A percentile compares a stretch with the other conserved stretches of the same genome.
phyloP scores from a whole-genome alignment of 2,888 invertebrate species.

The Apamea monoglypha region DNA sequence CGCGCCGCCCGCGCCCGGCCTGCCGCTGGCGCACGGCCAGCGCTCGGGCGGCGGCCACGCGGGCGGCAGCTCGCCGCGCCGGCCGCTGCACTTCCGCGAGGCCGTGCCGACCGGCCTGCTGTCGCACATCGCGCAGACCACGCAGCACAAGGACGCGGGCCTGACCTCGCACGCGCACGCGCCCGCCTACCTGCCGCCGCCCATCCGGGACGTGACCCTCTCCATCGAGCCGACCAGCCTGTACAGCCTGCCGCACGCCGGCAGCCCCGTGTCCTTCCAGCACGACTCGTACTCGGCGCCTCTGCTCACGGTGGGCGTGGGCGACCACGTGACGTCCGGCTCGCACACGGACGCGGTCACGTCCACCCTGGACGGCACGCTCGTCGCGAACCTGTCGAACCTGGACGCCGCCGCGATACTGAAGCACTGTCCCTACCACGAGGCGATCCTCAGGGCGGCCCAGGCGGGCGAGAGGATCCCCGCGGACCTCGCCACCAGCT shows the following conservation, averaged over 20 bases:
- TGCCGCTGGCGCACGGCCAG: conserved; percentile 85
- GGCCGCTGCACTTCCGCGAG: conserved; percentile 93
- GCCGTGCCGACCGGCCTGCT: conserved; percentile 93
- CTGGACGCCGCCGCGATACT: conserved; percentile 87
- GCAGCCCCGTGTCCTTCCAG: conserved; percentile 87
- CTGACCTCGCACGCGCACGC: conserved; percentile 86
- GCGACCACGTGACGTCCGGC: conserved; percentile 88
- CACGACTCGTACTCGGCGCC: conserved; percentile 89
- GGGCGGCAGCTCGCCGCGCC: conserved; percentile 86
- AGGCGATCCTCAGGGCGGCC: conserved; percentile 87
- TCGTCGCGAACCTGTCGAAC: conserved; percentile 82
- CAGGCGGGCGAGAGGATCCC: conserved; percentile 85
- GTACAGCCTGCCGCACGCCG: conserved; percentile 88
- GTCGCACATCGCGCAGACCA: conserved; percentile 91
- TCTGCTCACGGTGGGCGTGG: conserved; percentile 85
- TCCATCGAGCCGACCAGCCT: conserved; percentile 88
- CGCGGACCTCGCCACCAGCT: conserved; percentile 87
- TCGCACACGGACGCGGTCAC: conserved; percentile 82
- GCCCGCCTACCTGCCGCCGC: conserved; percentile 91
- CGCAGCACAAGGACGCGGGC: conserved; percentile 90
- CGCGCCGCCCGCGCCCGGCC: conserved; percentile 74
- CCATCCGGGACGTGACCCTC: conserved; percentile 87
- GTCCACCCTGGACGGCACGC: conserved; percentile 83
- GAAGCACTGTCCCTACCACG: conserved; percentile 89
- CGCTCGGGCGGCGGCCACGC: conserved; percentile 85